These are phyloP conservation scores for Myanophis thanlyinensis DNA, from an alignment of 2,113 vertebrate species.

Conservation along the genomic window DNA sequence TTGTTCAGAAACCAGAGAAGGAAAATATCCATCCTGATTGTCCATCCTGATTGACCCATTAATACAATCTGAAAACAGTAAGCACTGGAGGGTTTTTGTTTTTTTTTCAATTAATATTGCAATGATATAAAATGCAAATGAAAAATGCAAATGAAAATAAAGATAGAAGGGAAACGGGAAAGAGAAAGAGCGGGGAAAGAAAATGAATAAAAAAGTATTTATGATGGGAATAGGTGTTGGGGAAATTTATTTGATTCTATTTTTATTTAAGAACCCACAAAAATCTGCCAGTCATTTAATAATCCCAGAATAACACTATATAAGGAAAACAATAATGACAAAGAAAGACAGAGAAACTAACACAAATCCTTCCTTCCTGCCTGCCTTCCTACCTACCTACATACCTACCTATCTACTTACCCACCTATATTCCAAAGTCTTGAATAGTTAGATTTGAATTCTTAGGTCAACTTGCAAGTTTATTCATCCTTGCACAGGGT, in stretches of 20 bases:
- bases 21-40: fast-evolving
- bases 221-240: neutral
- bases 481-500: neutral
- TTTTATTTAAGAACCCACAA: neutral
- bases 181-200: too few species aligned
- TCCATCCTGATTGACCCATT: neutral
- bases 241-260: neutral
- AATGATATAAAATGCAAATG: too few species aligned
- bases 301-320: neutral
- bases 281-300: neutral
- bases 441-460: neutral
- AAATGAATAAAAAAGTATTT: neutral
- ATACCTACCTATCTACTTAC: too few species aligned
- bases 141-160: too few species aligned
- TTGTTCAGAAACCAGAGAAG: neutral
- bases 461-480: neutral
- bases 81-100: too few species aligned
- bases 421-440: neutral
- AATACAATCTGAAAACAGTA: neutral
- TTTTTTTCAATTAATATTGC: too few species aligned
- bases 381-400: too few species aligned
- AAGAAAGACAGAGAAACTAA: neutral
- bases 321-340: neutral
- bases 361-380: neutral
- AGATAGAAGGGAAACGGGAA: too few species aligned